Evolutionary conservation across 2,113 vertebrate species (phyloP).

Genomic region (Bujurquina vittata): DNA sequence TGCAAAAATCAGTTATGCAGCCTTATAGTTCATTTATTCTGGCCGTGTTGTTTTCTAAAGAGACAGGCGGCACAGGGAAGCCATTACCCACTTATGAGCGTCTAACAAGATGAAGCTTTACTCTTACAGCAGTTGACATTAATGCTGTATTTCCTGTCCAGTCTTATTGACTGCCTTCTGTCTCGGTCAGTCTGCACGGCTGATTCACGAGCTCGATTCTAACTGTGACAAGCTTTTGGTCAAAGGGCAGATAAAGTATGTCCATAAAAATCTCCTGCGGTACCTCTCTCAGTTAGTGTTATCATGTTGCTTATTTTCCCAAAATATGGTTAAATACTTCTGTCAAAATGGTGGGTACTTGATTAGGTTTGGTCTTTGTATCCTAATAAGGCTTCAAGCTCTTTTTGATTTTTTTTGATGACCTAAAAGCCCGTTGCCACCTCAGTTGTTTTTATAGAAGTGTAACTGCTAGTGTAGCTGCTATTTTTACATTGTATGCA

Average conservation of each 20-base stretch:
- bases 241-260: background rate
- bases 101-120: constrained; percentile 11
- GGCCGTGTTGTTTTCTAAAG: background rate
- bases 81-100: background rate
- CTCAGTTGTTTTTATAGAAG: background rate
- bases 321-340: background rate
- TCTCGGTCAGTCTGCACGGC: background rate
- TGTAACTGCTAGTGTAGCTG: background rate
- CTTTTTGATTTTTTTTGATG: background rate
- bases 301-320: background rate
- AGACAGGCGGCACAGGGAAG: background rate
- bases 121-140: constrained; percentile 10
- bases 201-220: background rate
- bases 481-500: background rate
- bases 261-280: background rate
- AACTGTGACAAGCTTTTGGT: background rate
- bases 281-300: background rate
- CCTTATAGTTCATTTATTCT: background rate
- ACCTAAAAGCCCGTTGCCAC: background rate
- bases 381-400: background rate
- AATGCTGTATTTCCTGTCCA: constrained; percentile 19
- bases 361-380: background rate
- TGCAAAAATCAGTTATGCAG: background rate
- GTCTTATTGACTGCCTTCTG: background rate
- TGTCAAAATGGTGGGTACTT: background rate